Base-by-base conservation (phyloP, 2,888 invertebrate genomes). In the Tenthredo notha region DNA sequence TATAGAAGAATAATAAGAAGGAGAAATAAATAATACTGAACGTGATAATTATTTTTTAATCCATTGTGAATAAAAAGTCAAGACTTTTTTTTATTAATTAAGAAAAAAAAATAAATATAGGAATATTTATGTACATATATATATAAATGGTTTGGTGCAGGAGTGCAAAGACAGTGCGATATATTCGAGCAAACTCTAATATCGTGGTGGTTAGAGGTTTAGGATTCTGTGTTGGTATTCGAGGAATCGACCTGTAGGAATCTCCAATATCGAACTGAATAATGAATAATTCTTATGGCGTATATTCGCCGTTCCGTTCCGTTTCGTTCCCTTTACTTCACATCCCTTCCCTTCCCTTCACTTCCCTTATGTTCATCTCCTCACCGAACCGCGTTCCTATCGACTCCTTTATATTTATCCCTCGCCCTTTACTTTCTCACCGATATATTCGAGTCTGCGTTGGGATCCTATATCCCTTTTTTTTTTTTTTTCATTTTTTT, bases 201-300 rank as follows among this genome's bases (percentile, higher is more conserved):
- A 74, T 74, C 72, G 72, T 43, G 72, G 21, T 25, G 74, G 47
- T 15, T 78, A 40, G 37, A 77, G 33, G 33, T 18, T n/a, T 25
- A 21, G 77, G 47, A 77, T 33, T 54, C 37, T 29, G n/a, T 54
- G 5, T 67, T 47, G 82, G 82, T 67, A 83, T 83, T 83, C 67
- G 43, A 18, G 47, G 82, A 83, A 83, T 83, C 82, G 82, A 83
- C 47, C 25, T 67, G 65, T 67, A 83, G 82, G 82, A 83, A 83
- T 83, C 82, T 83, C 67, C 82, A 83, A 83, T 83, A 83, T 83
- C 82, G 82, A 67, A 61, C 47, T 47, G 82, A 83, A 83, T 83
- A 67, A 83, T 83, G 82, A 83, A 83, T 83, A 83, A 83, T 83
- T 83, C 82, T 83, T 83, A 83, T 83, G 43, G 67, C 47, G 82